phyloP scores from a whole-genome alignment of 2,888 invertebrate genomes.

The Epistrophe eligans region DNA sequence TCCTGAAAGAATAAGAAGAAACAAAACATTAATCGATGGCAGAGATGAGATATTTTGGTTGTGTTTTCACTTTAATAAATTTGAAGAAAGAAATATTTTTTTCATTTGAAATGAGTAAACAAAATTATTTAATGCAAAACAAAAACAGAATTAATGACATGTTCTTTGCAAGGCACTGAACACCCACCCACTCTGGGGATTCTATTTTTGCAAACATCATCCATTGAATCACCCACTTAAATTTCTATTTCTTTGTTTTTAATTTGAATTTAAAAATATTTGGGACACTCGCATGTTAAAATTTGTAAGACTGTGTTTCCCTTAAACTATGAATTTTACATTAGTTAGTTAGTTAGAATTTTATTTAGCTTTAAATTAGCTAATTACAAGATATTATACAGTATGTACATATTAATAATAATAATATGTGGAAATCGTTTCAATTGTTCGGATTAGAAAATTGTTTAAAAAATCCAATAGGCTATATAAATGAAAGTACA shows the following conservation, averaged over 20 bases:
- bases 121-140: not conserved
- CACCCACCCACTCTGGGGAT: not conserved
- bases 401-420: too few species aligned
- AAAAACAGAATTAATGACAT: not conserved
- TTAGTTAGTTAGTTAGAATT: too few species aligned
- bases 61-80: not conserved
- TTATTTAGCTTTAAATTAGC: too few species aligned
- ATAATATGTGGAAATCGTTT: too few species aligned
- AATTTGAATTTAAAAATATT: not conserved
- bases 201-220: slow-evolving; percentile 44
- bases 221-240: slow-evolving; percentile 27
- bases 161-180: not conserved
- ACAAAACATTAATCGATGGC: not conserved
- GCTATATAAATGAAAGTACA: too few species aligned
- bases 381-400: too few species aligned
- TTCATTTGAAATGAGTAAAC: not conserved
- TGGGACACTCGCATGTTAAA: not conserved
- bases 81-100: slow-evolving; percentile 1
- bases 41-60: not conserved
- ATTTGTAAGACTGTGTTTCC: not conserved
- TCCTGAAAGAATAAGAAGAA: slow-evolving; percentile 76
- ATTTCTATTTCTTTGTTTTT: not conserved
- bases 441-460: too few species aligned
- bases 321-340: too few species aligned
- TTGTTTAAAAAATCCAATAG: too few species aligned